phyloP scores from a whole-genome alignment of 2,888 invertebrate genomes.

The Hirtodrosophila confusa region DNA sequence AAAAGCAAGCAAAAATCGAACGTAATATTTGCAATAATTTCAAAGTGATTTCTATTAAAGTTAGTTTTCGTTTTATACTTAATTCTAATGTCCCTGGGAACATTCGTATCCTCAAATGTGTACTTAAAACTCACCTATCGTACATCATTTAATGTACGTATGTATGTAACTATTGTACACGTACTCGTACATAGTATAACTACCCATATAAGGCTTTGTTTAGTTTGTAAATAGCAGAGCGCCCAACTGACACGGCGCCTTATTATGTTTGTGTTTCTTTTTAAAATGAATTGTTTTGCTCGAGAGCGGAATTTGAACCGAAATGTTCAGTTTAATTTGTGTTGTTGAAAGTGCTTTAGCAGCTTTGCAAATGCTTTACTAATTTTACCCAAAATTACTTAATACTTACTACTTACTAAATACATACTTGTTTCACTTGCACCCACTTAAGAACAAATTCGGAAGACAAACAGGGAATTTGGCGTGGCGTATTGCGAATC shows the following conservation, averaged over 20 bases:
- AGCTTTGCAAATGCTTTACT: constrained; percentile 67
- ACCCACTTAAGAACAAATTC: constrained; percentile 76
- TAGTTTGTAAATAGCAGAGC: constrained; percentile 74
- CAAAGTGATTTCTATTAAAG: constrained; percentile 75
- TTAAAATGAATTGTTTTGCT: constrained; percentile 40
- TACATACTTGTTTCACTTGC: constrained; percentile 35
- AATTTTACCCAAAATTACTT: constrained; percentile 56
- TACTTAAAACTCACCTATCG: constrained; percentile 59
- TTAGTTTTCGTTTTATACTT: constrained; percentile 63
- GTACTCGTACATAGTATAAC: constrained; percentile 33
- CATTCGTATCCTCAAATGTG: constrained; percentile 46
- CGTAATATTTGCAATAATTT: constrained; percentile 75
- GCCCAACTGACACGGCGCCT: constrained; percentile 38
- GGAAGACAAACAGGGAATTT: constrained; percentile 78
- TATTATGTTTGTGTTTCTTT: constrained; percentile 75
- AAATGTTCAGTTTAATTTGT: constrained; percentile 52
- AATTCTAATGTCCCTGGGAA: constrained; percentile 30
- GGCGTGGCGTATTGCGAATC: constrained; percentile 49
- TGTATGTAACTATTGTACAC: constrained; percentile 1
- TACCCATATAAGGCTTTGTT: constrained; percentile 71
- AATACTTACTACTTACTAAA: constrained; percentile 21
- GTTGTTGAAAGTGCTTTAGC: constrained; percentile 67
- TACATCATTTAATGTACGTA: constrained; percentile 6
- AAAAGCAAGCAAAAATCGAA: constrained; percentile 32
- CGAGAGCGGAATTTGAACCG: constrained; percentile 27